Evolutionary conservation across 2,797 vertebrate species (phyloP).

Genomic region (Carduelis carduelis): DNA sequence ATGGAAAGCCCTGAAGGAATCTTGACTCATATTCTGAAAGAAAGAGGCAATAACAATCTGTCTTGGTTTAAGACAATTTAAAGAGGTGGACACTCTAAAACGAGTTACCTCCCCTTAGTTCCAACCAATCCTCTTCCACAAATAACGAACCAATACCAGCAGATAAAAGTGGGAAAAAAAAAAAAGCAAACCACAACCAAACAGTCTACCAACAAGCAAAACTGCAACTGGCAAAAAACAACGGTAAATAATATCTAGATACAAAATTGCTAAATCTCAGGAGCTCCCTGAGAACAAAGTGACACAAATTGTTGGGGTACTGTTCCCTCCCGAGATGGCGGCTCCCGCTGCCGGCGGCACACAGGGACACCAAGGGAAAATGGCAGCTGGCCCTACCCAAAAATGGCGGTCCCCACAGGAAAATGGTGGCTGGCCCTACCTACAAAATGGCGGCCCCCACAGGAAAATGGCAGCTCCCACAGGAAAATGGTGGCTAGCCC

Average conservation of each 20-base stretch:
- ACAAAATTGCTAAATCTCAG: neutral
- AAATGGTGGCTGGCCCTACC: neutral
- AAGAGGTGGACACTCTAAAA: neutral
- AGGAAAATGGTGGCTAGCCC: too few relatives aligned
- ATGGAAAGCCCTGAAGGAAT: neutral
- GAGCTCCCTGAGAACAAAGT: neutral
- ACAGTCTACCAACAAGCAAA: neutral
- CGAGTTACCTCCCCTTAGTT: fast-evolving
- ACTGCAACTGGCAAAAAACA: neutral
- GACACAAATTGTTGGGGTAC: neutral
- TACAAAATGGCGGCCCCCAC: too few relatives aligned
- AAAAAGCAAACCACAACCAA: fast-evolving
- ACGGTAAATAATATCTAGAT: neutral
- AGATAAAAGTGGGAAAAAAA: neutral
- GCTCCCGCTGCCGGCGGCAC: fast-evolving
- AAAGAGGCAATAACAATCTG: neutral
- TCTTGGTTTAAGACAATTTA: neutral
- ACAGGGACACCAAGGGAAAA: neutral
- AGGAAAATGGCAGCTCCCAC: too few relatives aligned
- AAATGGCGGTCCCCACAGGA: too few relatives aligned
- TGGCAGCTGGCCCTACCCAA: too few relatives aligned
- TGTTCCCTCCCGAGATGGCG: fast-evolving
- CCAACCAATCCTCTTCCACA: neutral
- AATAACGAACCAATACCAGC: neutral
- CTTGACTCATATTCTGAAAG: neutral